Conservation (phyloP, 35 echinoderm and acorn worm species). For the Strongylocentrotus purpuratus region DNA sequence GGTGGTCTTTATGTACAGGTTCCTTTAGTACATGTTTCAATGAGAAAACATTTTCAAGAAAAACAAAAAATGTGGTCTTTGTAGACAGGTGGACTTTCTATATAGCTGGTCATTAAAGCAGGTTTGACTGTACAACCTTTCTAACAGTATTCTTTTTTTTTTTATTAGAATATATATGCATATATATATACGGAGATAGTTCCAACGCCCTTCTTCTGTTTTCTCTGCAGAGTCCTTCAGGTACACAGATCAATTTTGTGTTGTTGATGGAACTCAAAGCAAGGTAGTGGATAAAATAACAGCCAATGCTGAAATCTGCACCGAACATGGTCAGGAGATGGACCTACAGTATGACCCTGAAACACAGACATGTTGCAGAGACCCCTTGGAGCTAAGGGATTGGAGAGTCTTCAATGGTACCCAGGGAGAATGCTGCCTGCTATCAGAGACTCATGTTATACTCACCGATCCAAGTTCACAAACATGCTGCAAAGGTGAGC, state of each 20-base stretch:
- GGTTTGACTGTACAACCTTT: no score
- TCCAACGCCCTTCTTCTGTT: neutral
- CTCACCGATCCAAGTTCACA: neutral
- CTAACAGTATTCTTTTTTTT: no score
- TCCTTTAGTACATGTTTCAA: no score
- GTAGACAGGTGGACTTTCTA: no score
- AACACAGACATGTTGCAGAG: neutral
- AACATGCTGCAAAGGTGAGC: constrained; percentile 27
- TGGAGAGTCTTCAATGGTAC: constrained; percentile 16
- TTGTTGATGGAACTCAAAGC: neutral
- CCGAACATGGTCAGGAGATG: neutral
- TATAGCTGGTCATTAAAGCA: no score
- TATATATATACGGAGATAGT: no score
- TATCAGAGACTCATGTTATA: neutral
- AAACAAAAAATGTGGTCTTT: no score
- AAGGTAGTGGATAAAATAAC: neutral
- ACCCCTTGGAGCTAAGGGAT: neutral
- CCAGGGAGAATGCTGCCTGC: neutral
- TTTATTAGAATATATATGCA: no score
- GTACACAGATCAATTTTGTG: neutral
- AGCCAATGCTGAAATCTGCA: neutral
- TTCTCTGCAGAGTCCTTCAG: neutral
- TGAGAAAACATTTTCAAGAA: no score
- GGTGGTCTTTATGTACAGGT: no score
- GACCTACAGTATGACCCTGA: neutral